Evolutionary conservation across 2,888 invertebrate species (phyloP), one percentile per base, ranked within the genome.

Genomic region (Patella caerulea): DNA sequence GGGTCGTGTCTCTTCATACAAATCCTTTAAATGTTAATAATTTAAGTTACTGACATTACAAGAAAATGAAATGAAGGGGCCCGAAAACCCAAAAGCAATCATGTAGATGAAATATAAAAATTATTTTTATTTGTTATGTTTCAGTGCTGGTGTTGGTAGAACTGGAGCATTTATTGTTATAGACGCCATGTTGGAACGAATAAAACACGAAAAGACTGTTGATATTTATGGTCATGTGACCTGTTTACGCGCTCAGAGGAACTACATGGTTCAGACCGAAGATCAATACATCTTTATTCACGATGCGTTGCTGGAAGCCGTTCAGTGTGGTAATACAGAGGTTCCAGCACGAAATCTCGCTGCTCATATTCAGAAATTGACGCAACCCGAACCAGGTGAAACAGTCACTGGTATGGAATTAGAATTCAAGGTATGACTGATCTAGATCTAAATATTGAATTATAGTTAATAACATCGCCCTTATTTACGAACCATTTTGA

Each of bases 201-300:
- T 99, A 92, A 95, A 97, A 86, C 97, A 98, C 91, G 99, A 99
- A 90, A 98, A 98, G 92, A 98, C 98, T 74, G 97, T 99, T 54
- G 99, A 99, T 92, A 98, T 99, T 84, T 99, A 99, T 91, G 99
- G 99, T 12, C 99, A 99, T 93, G 99, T 99, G 59, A 99, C 99
- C 17, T 98, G 98, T 91, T 94, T 99, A 83, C 94, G 99, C 80
- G 98, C 99, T 45, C 99, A 99, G 92, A 94, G 99, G 76, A 99
- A 99, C 92, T 99, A 99, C 93, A 99, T 99, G 99, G 99, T 99
- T 53, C 92, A 92, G 85, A 99, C 98, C 19, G 98, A 98, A 92
- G 98, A 98, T 92, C 99, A 99, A 92, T 99, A 99, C 92, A 97
- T 99, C 84, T 99, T 99, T 93, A 99, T 99, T 86, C 98, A 99